Conservation (phyloP, 1,140 invertebrate genomes). For the Charaxes varanes region DNA sequence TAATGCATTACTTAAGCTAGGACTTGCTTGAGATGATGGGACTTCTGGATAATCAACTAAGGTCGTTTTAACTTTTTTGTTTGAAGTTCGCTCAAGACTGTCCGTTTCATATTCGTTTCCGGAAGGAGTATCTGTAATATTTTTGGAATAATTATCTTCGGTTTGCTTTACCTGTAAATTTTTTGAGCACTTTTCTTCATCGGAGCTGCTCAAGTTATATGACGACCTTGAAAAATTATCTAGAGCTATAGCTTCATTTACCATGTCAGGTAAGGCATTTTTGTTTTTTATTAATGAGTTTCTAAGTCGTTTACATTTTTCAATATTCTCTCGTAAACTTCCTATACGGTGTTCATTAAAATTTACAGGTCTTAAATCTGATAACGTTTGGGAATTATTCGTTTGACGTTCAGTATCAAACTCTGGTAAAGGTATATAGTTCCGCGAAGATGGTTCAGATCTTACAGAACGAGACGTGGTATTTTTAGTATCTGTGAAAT, state of each 20-base stretch:
- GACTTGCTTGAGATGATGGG: slow-evolving; percentile 80
- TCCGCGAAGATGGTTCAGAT: slow-evolving; percentile 58
- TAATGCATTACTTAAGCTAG: slow-evolving; percentile 79
- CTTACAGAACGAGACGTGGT: slow-evolving; percentile 51
- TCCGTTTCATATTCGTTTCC: slow-evolving; percentile 84
- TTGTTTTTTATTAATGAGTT: slow-evolving; percentile 58
- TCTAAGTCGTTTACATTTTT: slow-evolving; percentile 23
- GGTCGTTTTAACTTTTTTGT: slow-evolving; percentile 74
- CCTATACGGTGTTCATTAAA: slow-evolving; percentile 33
- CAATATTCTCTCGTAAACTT: slow-evolving; percentile 27
- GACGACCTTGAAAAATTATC: slow-evolving; percentile 56
- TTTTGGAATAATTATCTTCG: slow-evolving; percentile 24
- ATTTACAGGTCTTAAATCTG: slow-evolving; percentile 43
- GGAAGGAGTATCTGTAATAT: slow-evolving; percentile 40
- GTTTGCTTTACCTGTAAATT: slow-evolving; percentile 21
- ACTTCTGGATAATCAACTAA: slow-evolving; percentile 78
- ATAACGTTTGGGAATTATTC: slow-evolving; percentile 42
- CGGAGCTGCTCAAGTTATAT: slow-evolving; percentile 51
- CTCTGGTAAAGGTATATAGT: slow-evolving; percentile 56
- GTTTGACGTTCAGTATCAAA: slow-evolving; percentile 33
- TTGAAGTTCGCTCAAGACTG: slow-evolving; percentile 81
- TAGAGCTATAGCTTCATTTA: slow-evolving; percentile 77
- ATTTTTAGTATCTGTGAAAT: slow-evolving; percentile 33
- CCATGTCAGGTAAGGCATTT: slow-evolving; percentile 75
- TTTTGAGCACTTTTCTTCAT: slow-evolving; percentile 43